A percentile compares a stretch with the other conserved stretches of the same genome.
Evolutionary conservation across 2,113 vertebrate species (phyloP).

Genomic region (Pelecanoides urinatrix): DNA sequence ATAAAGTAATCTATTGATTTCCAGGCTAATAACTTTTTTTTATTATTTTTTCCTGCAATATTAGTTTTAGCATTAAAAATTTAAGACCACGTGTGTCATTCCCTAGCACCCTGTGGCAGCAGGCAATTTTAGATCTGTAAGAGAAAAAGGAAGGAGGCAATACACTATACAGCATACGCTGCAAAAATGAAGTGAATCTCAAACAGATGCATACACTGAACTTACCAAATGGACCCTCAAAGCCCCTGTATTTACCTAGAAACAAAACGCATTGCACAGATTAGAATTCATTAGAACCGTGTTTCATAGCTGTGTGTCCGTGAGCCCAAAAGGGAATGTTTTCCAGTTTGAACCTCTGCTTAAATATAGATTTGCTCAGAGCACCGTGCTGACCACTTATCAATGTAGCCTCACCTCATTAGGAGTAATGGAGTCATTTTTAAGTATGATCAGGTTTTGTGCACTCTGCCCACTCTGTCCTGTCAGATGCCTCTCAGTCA

Average conservation of each 20-base stretch:
- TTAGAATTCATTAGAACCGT: neutral
- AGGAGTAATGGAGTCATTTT: constrained; percentile 89
- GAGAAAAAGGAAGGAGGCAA: neutral
- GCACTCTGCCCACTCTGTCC: constrained; percentile 89
- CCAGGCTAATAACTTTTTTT: neutral
- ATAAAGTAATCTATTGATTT: neutral
- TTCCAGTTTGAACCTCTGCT: neutral
- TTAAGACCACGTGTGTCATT: neutral
- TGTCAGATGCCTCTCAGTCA: constrained; percentile 90
- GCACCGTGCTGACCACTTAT: neutral
- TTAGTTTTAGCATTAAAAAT: neutral
- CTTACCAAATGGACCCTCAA: constrained; percentile 8
- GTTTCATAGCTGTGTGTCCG: neutral
- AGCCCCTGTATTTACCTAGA: constrained; percentile 14
- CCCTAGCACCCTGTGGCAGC: neutral
- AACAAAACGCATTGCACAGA: neutral
- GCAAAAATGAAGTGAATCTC: neutral
- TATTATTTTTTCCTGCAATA: neutral
- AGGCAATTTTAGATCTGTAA: neutral
- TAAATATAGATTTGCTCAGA: neutral
- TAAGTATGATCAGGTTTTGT: constrained; percentile 87
- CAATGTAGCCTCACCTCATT: constrained; percentile 76
- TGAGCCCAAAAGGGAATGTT: neutral
- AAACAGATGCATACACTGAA: neutral
- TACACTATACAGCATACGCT: neutral